A percentile compares a stretch with the other conserved stretches of the same genome.
Conservation (phyloP, 2,888 invertebrate species). For the Drosophila leonis region DNA sequence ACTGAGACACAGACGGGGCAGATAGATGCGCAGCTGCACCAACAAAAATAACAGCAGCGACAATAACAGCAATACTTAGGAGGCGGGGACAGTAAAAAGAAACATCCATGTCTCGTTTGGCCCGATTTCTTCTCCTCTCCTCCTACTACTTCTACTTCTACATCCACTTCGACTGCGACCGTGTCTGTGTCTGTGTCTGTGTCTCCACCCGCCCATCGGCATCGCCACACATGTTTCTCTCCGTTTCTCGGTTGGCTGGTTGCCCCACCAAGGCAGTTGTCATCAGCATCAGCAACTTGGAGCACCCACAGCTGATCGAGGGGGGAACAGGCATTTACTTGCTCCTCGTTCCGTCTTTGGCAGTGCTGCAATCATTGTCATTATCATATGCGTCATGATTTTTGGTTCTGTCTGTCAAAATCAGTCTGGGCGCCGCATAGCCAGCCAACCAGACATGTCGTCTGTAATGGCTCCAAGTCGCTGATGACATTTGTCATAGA, state of each 20-base stretch:
- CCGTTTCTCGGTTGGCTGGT: constrained; percentile 53
- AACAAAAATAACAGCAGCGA: constrained; percentile 25
- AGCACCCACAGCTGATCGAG: constrained; percentile 38
- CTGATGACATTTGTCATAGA: constrained; percentile 51
- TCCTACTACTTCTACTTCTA: neutral
- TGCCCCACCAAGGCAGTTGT: constrained; percentile 57
- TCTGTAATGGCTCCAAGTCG: constrained; percentile 39
- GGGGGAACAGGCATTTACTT: constrained; percentile 22
- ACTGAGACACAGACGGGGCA: constrained; percentile 54
- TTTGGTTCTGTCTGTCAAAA: constrained; percentile 55
- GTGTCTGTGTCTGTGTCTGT: neutral
- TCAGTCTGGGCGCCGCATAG: constrained; percentile 29
- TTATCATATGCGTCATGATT: constrained; percentile 77
- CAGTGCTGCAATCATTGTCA: constrained; percentile 71
- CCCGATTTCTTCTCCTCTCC: constrained; percentile 14
- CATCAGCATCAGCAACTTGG: constrained; percentile 52
- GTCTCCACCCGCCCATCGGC: constrained; percentile 43
- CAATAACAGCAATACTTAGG: constrained; percentile 4
- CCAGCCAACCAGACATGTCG: constrained; percentile 29
- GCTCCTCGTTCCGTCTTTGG: constrained; percentile 18
- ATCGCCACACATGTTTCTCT: constrained; percentile 63
- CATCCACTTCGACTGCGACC: neutral
- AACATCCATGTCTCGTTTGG: constrained; percentile 64
- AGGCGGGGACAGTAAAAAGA: constrained; percentile 65
- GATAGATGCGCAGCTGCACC: constrained; percentile 41